These are phyloP conservation scores for Lagenorhynchus albirostris DNA, from an alignment of 2,113 vertebrate genomes.

Conservation along the genomic window DNA sequence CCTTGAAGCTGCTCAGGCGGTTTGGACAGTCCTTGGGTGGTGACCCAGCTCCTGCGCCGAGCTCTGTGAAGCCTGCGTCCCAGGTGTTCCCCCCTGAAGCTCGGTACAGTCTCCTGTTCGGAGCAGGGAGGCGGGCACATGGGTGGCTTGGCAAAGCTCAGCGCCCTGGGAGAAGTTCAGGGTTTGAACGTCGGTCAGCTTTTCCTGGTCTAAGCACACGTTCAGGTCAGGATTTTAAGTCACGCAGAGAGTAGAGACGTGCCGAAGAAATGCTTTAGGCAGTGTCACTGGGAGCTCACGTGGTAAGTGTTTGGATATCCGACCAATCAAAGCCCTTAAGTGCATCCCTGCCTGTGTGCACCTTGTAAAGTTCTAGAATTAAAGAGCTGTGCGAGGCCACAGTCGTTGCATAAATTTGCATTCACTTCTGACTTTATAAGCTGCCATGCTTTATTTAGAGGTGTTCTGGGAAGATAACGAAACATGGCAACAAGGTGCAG, in stretches of 20 bases:
- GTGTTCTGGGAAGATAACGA: background rate
- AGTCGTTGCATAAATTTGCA: rapidly evolving
- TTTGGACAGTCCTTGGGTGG: rapidly evolving
- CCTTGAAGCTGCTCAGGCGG: background rate
- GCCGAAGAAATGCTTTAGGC: rapidly evolving
- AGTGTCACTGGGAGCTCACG: rapidly evolving
- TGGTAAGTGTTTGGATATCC: rapidly evolving
- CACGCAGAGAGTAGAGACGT: background rate
- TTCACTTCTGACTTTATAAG: background rate
- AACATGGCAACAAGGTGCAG: background rate
- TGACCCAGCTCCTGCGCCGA: background rate
- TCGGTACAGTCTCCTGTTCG: background rate
- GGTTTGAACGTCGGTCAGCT: too few species aligned
- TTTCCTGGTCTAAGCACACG: rapidly evolving
- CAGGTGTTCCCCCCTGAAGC: too few species aligned
- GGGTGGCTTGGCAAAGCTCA: background rate
- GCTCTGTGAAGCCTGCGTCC: too few species aligned
- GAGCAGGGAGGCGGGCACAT: background rate
- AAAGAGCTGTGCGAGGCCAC: rapidly evolving
- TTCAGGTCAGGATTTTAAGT: background rate
- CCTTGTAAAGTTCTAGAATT: background rate
- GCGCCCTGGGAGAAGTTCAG: background rate
- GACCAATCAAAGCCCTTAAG: background rate
- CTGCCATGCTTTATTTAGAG: background rate
- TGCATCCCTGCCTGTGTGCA: rapidly evolving